Evolutionary conservation across 2,113 vertebrate species (phyloP).

Genomic region (Ciconia boyciana): DNA sequence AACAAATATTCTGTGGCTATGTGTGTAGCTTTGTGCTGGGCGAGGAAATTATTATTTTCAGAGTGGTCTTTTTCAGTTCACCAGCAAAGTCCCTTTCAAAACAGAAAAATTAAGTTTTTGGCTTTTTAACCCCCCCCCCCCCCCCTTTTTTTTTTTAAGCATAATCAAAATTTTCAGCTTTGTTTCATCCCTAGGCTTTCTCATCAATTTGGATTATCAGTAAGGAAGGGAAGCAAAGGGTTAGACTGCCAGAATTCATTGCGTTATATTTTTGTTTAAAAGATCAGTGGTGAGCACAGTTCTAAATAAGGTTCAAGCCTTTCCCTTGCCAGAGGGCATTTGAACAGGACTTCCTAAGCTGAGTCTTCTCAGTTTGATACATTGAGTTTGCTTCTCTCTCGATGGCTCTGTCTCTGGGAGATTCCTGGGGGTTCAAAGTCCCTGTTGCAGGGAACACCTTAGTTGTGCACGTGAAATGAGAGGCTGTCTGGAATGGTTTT

Average conservation of each 20-base stretch:
- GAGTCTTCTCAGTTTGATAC: background rate
- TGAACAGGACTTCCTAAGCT: background rate
- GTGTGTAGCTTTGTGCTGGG: background rate
- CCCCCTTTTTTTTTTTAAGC: rapidly evolving
- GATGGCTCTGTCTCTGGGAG: rapidly evolving
- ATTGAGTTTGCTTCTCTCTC: background rate
- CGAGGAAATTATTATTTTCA: background rate
- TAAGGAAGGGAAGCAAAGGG: background rate
- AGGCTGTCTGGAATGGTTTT: background rate
- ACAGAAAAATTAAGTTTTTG: background rate
- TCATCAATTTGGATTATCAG: background rate
- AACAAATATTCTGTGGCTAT: background rate
- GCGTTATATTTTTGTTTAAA: background rate
- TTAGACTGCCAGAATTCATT: background rate
- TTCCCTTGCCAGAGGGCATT: background rate
- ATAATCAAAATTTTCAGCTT: background rate
- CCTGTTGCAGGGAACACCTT: background rate
- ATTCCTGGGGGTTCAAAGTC: background rate
- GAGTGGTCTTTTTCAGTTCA: background rate
- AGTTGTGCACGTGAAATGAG: background rate
- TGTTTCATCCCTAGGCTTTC: background rate
- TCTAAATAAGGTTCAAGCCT: background rate
- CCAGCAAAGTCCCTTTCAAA: background rate
- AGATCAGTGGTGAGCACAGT: background rate
- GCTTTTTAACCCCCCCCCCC: background rate